These are phyloP conservation scores for Molanna angustata DNA, from an alignment of 2,888 invertebrate species.

Conservation along the genomic window DNA sequence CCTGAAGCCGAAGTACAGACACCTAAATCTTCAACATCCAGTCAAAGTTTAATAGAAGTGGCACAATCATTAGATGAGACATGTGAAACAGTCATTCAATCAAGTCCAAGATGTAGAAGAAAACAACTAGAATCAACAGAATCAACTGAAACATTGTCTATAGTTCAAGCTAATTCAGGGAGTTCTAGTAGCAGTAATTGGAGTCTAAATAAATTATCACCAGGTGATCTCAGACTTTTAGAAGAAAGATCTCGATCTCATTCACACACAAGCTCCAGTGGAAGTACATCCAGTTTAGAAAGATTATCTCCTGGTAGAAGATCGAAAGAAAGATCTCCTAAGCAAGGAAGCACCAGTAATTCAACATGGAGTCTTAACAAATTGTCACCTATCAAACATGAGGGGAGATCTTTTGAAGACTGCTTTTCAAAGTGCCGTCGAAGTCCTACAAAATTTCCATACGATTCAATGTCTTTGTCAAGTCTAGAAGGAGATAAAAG, in stretches of 20 bases:
- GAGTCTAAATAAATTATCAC: slow-evolving; percentile 54
- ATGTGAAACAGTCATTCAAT: slow-evolving; percentile 65
- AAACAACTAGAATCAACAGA: slow-evolving; percentile 53
- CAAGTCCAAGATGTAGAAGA: slow-evolving; percentile 56
- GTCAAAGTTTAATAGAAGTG: slow-evolving; percentile 57
- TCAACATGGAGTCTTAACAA: slow-evolving; percentile 54
- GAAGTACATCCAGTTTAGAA: slow-evolving; percentile 53
- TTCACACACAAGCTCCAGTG: slow-evolving; percentile 53
- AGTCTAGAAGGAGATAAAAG: slow-evolving; percentile 55
- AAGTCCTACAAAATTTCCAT: slow-evolving; percentile 51
- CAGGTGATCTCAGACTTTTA: slow-evolving; percentile 51
- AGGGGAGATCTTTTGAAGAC: slow-evolving; percentile 52
- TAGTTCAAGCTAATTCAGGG: slow-evolving; percentile 51
- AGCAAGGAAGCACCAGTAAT: slow-evolving; percentile 51
- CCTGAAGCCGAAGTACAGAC: slow-evolving; percentile 24
- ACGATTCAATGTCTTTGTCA: slow-evolving; percentile 52
- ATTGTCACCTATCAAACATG: slow-evolving; percentile 49
- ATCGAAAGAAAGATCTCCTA: slow-evolving; percentile 53
- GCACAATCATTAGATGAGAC: slow-evolving; percentile 66
- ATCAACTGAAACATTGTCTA: slow-evolving; percentile 48
- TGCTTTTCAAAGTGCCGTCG: slow-evolving; percentile 48
- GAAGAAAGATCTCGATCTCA: slow-evolving; percentile 51
- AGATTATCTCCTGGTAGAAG: slow-evolving; percentile 51
- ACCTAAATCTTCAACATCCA: slow-evolving; percentile 37
- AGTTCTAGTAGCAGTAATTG: slow-evolving; percentile 56